Evolutionary conservation across 1,140 invertebrate genomes (phyloP).

Genomic region (Meloidogyne exigua): DNA sequence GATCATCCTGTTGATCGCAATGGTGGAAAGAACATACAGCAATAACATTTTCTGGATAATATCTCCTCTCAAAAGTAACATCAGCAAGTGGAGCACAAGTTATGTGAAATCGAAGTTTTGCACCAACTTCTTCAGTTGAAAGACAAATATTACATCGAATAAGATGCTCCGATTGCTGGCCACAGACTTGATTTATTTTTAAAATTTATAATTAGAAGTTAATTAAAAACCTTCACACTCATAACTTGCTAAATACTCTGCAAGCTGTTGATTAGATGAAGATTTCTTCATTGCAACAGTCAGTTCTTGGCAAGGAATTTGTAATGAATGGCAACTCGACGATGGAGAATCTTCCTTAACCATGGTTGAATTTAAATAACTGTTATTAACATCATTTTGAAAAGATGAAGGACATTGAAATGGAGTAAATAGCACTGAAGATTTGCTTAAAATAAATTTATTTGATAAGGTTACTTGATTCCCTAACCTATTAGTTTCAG

Average conservation of each 20-base stretch:
- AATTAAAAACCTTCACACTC: conserved; percentile 22
- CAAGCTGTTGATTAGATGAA: neutral
- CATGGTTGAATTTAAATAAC: neutral
- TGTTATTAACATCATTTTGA: neutral
- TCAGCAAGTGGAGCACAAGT: conserved; percentile 38
- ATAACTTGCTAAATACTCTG: conserved; percentile 8
- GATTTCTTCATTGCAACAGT: neutral
- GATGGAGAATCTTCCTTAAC: neutral
- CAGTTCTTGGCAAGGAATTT: neutral
- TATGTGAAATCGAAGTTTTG: conserved; percentile 34
- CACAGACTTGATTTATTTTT: conserved; percentile 5
- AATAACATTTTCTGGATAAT: conserved; percentile 22
- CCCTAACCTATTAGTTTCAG: neutral
- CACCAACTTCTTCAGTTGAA: conserved; percentile 22
- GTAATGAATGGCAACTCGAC: neutral
- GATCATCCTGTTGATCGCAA: conserved; percentile 20
- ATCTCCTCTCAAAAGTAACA: conserved; percentile 32
- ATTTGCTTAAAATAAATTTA: neutral
- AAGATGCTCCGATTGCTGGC: conserved; percentile 23
- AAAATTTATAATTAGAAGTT: no score
- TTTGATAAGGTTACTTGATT: neutral
- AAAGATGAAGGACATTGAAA: neutral
- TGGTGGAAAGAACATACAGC: conserved; percentile 35
- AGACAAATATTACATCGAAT: conserved; percentile 27
- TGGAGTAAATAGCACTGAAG: neutral